Conservation (phyloP, 2,888 invertebrate genomes). For the Eupelmus urozonus region DNA sequence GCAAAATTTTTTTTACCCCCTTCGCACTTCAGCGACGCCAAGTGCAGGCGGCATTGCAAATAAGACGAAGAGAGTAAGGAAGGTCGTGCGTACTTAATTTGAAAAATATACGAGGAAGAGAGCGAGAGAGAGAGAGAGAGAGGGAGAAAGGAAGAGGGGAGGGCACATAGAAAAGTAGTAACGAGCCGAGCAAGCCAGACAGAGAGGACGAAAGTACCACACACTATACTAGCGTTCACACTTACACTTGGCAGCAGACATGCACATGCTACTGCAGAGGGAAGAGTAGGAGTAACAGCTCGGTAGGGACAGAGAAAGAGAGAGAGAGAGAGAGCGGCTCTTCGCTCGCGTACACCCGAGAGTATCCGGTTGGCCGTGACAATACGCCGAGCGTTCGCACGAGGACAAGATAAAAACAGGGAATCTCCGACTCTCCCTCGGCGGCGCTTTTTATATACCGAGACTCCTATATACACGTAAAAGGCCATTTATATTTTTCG, state of each 20-base stretch:
- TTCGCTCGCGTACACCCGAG: not conserved
- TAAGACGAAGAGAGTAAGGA: not conserved
- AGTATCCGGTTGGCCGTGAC: constrained; percentile 49
- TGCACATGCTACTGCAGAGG: not conserved
- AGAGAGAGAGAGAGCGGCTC: not conserved
- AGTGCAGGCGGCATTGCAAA: not conserved
- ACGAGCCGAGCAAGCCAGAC: not conserved
- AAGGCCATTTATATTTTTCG: no score
- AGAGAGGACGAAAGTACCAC: constrained; percentile 9
- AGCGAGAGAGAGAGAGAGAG: not conserved
- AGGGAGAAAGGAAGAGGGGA: not conserved
- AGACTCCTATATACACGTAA: not conserved
- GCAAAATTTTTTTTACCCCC: not conserved
- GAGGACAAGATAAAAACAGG: constrained; percentile 18
- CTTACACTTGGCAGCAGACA: no score
- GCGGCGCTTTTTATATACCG: not conserved
- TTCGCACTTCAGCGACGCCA: not conserved
- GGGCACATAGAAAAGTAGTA: constrained; percentile 7
- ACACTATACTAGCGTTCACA: not conserved
- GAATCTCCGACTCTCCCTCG: constrained; percentile 4
- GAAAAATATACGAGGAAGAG: not conserved
- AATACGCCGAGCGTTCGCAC: not conserved
- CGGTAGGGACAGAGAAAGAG: not conserved
- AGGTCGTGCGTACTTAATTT: not conserved
- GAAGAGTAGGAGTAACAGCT: not conserved